Evolutionary conservation across 2,113 vertebrate genomes (phyloP).

Genomic region (Plotosus lineatus): DNA sequence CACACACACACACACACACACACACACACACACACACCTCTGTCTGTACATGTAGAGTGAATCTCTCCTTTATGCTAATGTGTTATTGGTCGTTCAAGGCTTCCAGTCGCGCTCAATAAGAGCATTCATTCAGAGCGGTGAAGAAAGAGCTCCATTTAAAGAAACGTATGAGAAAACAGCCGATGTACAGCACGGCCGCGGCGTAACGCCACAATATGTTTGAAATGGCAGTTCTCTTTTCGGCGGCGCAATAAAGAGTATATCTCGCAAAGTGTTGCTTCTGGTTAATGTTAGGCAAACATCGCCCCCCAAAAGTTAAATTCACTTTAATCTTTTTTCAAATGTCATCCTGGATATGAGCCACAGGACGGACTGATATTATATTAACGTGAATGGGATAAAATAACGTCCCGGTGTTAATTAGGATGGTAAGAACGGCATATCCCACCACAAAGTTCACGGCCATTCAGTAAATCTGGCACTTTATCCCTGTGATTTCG

Average conservation of each 20-base stretch:
- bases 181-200: constrained; percentile 35
- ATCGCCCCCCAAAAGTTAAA: constrained; percentile 62
- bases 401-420: constrained; percentile 62
- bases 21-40: constrained; percentile 22
- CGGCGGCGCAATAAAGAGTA: constrained; percentile 67
- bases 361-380: constrained; percentile 61
- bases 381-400: constrained; percentile 62
- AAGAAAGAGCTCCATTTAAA: constrained; percentile 53
- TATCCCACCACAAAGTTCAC: constrained; percentile 72
- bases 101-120: constrained; percentile 54
- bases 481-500: constrained; percentile 68
- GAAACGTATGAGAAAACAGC: constrained; percentile 52
- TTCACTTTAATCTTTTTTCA: constrained; percentile 73
- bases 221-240: constrained; percentile 63
- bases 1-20: background rate
- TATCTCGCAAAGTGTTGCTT: constrained; percentile 59
- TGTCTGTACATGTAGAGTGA: constrained; percentile 47
- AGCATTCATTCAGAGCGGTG: constrained; percentile 32
- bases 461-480: constrained; percentile 63
- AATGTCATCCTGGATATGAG: constrained; percentile 71
- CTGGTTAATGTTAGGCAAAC: constrained; percentile 67
- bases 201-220: constrained; percentile 54
- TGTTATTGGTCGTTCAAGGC: constrained; percentile 51
- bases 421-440: constrained; percentile 62
- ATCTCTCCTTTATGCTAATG: constrained; percentile 57